Percentiles rank a stretch among this genome's conserved stretches.
Conservation (phyloP, 2,797 vertebrate species). For the Carduelis carduelis region DNA sequence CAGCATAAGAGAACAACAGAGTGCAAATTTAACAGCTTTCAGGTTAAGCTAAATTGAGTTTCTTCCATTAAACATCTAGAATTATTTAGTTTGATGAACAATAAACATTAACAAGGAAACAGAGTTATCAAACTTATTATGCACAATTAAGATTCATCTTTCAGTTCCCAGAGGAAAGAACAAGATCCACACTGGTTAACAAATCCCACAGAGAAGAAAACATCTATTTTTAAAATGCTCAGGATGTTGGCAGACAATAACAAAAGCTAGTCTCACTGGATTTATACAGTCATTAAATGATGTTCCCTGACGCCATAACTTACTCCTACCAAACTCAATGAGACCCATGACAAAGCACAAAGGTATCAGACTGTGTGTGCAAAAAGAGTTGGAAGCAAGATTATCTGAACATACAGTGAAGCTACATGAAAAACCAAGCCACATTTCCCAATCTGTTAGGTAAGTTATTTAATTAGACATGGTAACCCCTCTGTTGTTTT, state of each 20-base stretch:
- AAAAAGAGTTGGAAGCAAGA: not conserved
- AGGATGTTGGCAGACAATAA: not conserved
- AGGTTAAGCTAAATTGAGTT: not conserved
- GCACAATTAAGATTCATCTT: not conserved
- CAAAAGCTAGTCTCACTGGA: not conserved
- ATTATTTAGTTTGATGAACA: not conserved
- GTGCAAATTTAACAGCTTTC: not conserved
- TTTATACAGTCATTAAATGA: not conserved
- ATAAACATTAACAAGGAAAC: not conserved
- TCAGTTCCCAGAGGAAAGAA: not conserved
- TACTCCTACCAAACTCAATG: not conserved
- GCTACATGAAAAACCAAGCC: not conserved
- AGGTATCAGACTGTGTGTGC: not conserved
- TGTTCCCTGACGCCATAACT: fast-evolving
- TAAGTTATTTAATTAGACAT: not conserved
- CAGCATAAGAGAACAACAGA: not conserved
- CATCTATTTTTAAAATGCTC: not conserved
- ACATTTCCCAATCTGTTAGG: not conserved
- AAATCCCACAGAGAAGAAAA: not conserved
- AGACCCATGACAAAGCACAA: not conserved
- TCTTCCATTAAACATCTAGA: not conserved
- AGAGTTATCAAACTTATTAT: not conserved
- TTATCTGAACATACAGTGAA: not conserved
- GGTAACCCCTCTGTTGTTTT: not conserved
- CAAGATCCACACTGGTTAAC: not conserved